Evolutionary conservation across 2,888 invertebrate genomes (phyloP), one percentile per base, ranked within the genome.

Genomic region (Metellina segmentata): DNA sequence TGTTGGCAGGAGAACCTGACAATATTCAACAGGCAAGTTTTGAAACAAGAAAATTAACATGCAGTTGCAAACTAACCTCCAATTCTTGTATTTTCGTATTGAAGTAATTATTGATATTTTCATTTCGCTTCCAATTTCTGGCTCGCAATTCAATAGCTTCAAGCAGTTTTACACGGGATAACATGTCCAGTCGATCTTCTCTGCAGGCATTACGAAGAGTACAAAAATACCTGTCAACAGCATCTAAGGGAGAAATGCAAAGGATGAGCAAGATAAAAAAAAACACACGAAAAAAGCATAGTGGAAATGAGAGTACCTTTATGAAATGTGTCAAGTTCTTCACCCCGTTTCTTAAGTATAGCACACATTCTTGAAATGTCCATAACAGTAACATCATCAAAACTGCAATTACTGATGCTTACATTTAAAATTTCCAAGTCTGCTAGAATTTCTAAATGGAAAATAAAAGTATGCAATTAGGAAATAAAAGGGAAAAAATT

Each of bases 91-190:
- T 94, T 94, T 96, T 96, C 93, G 95, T 95, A 79, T 95, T 95
- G 95, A 98, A 98, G 95, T 98, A 98, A 94, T 97, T 96, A 95
- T 97, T 97, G 96, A 97, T 97, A 94, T 97, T 97, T 95, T 97
- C 97, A 94, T 96, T 97, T 93, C 97, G 97, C 94, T 97, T 97
- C 98, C 98, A 98, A 94, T 97, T 97, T 95, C 97, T 97, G 93
- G 98, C 98, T 95, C 98, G 96, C 94, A 98, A 96, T 96, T 99
- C 98, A 94, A 99, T 98, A 93, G 98, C 96, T 96, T 98, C 98
- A 95, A 99, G 96, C 94, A 98, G 96, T 95, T 97, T 97, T 94
- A 98, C 96, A 95, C 98, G 96, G 94, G 97, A 97, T 95, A 97
- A 96, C 95, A 97, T 96, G 95, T 98, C 98, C 94, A 98, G 96